Percentiles rank a stretch among this genome's conserved stretches.
These are phyloP conservation scores for Montipora capitata DNA, from an alignment of 92 coral and sea anemone species.

Conservation along the genomic window DNA sequence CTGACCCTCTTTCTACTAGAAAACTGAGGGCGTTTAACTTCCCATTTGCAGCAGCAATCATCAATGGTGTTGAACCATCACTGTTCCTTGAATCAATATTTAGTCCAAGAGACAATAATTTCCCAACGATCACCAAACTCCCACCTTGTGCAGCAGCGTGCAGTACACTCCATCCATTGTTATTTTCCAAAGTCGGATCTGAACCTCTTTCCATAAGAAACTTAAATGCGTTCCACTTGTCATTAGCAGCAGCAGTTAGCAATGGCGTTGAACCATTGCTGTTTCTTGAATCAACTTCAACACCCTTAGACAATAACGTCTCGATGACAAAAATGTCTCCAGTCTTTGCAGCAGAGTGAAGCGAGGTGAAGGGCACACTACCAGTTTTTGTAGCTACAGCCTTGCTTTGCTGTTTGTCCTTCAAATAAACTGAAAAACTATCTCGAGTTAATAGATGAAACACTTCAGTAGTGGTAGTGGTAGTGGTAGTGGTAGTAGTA, in stretches of 20 bases:
- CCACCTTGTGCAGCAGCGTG: constrained; percentile 50
- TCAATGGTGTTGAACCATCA: constrained; percentile 21
- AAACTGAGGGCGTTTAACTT: constrained; percentile 20
- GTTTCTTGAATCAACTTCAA: neutral
- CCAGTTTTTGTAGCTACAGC: neutral
- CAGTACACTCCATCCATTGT: constrained; percentile 20
- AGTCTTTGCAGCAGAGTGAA: neutral
- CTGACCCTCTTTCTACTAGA: constrained; percentile 7
- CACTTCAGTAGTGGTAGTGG: no score
- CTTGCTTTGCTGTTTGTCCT: no score
- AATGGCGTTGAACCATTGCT: constrained; percentile 26
- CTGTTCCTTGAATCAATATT: constrained; percentile 23
- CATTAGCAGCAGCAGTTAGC: constrained; percentile 21
- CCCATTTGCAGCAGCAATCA: constrained; percentile 23
- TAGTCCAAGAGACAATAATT: neutral
- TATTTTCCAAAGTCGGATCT: constrained; percentile 1
- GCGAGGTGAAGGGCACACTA: neutral
- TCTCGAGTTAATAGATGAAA: neutral
- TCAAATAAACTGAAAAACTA: neutral
- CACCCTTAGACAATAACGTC: neutral
- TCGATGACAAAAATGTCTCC: neutral
- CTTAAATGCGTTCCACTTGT: constrained; percentile 2
- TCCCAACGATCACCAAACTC: constrained; percentile 2
- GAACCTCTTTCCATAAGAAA: constrained; percentile 14
- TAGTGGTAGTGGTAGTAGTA: no score